Evolutionary conservation across 2,888 invertebrate species (phyloP).

Genomic region (Tachina fera): DNA sequence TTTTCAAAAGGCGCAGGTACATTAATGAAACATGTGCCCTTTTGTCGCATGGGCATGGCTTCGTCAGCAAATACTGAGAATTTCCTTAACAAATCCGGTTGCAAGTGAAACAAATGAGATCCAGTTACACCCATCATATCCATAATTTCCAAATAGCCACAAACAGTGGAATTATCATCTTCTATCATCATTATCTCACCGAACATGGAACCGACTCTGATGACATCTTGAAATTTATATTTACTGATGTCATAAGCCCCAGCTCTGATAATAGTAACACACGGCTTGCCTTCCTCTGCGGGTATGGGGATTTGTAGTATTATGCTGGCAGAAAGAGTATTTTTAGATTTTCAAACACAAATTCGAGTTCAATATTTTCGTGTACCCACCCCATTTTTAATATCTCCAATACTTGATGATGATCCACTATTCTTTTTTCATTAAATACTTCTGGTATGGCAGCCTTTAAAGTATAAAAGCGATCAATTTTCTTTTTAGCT

Average conservation of each 20-base stretch:
- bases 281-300: conserved; percentile 83
- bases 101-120: conserved; percentile 85
- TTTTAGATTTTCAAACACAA: not conserved
- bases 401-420: conserved; percentile 78
- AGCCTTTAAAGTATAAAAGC: conserved; percentile 85
- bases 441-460: conserved; percentile 86
- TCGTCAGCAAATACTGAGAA: conserved; percentile 85
- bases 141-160: conserved; percentile 85
- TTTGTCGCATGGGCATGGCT: conserved; percentile 86
- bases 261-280: conserved; percentile 84
- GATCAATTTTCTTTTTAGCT: conserved; percentile 85
- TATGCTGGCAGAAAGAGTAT: conserved; percentile 72
- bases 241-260: conserved; percentile 84
- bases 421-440: conserved; percentile 77
- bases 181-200: conserved; percentile 86
- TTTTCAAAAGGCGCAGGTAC: conserved; percentile 86
- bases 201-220: conserved; percentile 86
- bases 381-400: conserved; percentile 78
- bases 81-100: conserved; percentile 86
- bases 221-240: conserved; percentile 84
- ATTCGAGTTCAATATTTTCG: conserved; percentile 4
- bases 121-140: conserved; percentile 85
- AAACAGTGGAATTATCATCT: conserved; percentile 85
- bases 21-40: conserved; percentile 86
- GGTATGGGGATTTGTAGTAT: conserved; percentile 79